Percentiles rank a stretch among this genome's conserved stretches.
Conservation (phyloP, 2,797 vertebrate species). For the Catamblyrhynchus diadema region DNA sequence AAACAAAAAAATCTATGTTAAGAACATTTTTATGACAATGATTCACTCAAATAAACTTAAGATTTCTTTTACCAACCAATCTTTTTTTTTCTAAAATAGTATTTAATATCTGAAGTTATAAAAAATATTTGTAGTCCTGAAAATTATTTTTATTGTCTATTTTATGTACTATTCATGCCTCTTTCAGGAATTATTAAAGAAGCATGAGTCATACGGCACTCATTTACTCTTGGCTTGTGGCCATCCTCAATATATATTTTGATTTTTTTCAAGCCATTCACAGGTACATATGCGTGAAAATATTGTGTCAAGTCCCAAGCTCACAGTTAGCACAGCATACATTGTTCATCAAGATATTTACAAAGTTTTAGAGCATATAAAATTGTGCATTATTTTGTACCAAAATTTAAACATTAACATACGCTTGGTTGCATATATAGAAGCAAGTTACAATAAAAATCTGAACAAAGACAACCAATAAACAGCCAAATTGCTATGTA, state of each 20-base stretch:
- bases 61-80: conserved; percentile 65
- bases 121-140: conserved; percentile 80
- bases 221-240: conserved; percentile 54
- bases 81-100: conserved; percentile 73
- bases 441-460: conserved; percentile 75
- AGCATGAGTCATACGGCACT: conserved; percentile 60
- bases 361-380: conserved; percentile 77
- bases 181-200: conserved; percentile 73
- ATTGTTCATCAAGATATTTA: conserved; percentile 69
- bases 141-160: conserved; percentile 74
- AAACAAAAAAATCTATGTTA: conserved; percentile 63
- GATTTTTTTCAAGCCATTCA: conserved; percentile 72
- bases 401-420: conserved; percentile 71
- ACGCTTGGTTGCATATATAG: conserved; percentile 71
- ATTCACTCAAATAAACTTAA: conserved; percentile 56
- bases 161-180: conserved; percentile 71
- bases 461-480: conserved; percentile 74
- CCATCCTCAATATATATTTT: conserved; percentile 66
- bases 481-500: conserved; percentile 75
- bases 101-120: conserved; percentile 76
- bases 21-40: conserved; percentile 62
- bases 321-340: conserved; percentile 66
- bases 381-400: conserved; percentile 76
- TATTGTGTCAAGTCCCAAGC: conserved; percentile 67
- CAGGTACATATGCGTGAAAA: conserved; percentile 73